These are phyloP conservation scores for Chrysolina haemoptera DNA, from an alignment of 2,888 invertebrate species.

Conservation along the genomic window DNA sequence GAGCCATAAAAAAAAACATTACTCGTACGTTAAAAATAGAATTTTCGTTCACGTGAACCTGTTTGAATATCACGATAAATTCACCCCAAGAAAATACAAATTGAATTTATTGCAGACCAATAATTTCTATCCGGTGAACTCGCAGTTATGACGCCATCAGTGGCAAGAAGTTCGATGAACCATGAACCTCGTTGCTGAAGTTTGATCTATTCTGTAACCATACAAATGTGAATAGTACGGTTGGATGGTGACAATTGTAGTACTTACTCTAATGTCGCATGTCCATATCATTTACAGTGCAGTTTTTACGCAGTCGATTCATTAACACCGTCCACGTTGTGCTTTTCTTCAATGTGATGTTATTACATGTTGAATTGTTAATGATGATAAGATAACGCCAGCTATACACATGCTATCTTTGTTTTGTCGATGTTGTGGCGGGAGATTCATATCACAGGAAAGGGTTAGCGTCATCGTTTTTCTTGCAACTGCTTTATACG, in stretches of 20 bases:
- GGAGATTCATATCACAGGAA: no score
- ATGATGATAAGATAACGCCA: background rate
- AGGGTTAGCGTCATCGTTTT: no score
- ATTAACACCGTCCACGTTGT: background rate
- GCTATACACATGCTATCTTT: constrained; percentile 1
- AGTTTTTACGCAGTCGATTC: background rate
- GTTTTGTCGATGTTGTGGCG: background rate
- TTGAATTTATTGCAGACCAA: no score
- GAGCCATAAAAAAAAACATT: no score
- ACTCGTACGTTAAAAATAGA: no score
- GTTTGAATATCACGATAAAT: no score
- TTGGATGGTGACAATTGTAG: background rate
- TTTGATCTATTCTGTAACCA: background rate
- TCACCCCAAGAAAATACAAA: no score
- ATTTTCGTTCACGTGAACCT: no score
- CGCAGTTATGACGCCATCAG: no score
- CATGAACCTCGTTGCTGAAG: background rate
- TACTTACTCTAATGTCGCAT: background rate
- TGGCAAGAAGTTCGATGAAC: background rate
- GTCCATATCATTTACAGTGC: no score
- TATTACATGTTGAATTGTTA: background rate
- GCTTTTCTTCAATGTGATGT: background rate
- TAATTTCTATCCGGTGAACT: no score
- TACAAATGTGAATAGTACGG: background rate
- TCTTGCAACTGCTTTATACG: no score